Evolutionary conservation across 2,797 vertebrate genomes (phyloP).

Genomic region (Thaleichthys pacificus): DNA sequence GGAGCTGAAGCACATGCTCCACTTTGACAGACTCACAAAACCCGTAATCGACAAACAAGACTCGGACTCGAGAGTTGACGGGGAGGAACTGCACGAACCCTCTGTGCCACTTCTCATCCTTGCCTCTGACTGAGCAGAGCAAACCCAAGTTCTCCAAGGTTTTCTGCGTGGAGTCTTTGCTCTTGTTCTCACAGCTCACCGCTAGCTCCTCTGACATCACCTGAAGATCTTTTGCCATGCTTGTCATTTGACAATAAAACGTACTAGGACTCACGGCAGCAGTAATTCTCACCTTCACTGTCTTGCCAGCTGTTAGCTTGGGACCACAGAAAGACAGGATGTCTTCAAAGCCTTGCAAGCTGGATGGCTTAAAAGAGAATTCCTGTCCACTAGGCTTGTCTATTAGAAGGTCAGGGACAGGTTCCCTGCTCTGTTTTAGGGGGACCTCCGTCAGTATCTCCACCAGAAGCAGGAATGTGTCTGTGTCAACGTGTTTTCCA

Average conservation of each 20-base stretch:
- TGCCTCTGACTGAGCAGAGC: slow-evolving; percentile 85
- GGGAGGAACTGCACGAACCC: slow-evolving; percentile 85
- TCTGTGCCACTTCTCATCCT: slow-evolving; percentile 86
- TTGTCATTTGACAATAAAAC: slow-evolving; percentile 86
- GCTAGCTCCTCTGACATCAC: slow-evolving; percentile 77
- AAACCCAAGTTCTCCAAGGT: slow-evolving; percentile 77
- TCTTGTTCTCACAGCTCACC: slow-evolving; percentile 66
- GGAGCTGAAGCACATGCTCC: slow-evolving; percentile 77
- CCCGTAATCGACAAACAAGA: slow-evolving; percentile 91
- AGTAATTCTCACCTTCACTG: slow-evolving; percentile 75
- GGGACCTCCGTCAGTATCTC: slow-evolving; percentile 76
- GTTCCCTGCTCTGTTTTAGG: slow-evolving; percentile 63
- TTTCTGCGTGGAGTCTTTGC: slow-evolving; percentile 48
- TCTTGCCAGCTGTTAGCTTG: slow-evolving; percentile 71
- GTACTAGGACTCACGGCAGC: slow-evolving; percentile 76
- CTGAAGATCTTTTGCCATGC: slow-evolving; percentile 73
- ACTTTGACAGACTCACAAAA: slow-evolving; percentile 79
- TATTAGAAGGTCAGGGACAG: slow-evolving; percentile 75
- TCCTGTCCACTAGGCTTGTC: slow-evolving; percentile 63
- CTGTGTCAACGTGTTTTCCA: slow-evolving; percentile 81
- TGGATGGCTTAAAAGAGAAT: slow-evolving; percentile 55
- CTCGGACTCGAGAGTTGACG: slow-evolving; percentile 73
- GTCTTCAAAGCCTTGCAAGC: slow-evolving; percentile 65
- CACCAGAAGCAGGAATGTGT: slow-evolving; percentile 85
- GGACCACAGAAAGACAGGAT: slow-evolving; percentile 74